Evolutionary conservation across 2,113 vertebrate species (phyloP).

Genomic region (Melospiza melodia): DNA sequence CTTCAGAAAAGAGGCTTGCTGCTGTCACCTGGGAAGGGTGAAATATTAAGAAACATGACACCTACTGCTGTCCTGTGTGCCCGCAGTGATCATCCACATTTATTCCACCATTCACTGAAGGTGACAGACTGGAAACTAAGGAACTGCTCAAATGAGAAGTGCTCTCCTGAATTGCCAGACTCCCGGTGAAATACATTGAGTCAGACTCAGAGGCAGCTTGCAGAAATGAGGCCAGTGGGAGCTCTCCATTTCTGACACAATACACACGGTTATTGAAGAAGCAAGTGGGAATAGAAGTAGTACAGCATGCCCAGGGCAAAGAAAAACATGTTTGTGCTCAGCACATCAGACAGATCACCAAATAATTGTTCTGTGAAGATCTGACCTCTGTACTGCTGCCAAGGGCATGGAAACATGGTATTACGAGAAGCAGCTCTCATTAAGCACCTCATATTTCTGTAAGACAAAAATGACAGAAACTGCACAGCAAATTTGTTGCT

Average conservation of each 20-base stretch:
- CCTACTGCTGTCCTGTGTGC: background rate
- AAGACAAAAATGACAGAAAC: conserved; percentile 15
- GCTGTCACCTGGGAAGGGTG: background rate
- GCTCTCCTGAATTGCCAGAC: background rate
- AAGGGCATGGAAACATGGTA: conserved; percentile 31
- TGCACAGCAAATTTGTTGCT: background rate
- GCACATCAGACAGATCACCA: conserved; percentile 58
- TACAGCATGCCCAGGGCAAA: conserved; percentile 57
- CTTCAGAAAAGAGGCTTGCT: background rate
- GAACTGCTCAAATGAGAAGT: background rate
- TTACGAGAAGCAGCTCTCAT: conserved; percentile 49
- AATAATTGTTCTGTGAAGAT: conserved; percentile 63
- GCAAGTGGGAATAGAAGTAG: conserved; percentile 60
- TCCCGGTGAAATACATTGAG: background rate
- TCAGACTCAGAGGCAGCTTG: background rate
- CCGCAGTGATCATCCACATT: background rate
- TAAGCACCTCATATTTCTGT: conserved; percentile 33
- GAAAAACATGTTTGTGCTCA: conserved; percentile 61
- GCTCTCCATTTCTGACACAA: background rate
- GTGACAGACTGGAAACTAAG: background rate
- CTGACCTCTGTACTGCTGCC: conserved; percentile 52
- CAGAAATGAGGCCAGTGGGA: background rate
- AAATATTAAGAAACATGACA: background rate
- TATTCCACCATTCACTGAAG: background rate
- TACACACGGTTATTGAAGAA: conserved; percentile 54